A percentile compares a stretch with the other conserved stretches of the same genome.
Evolutionary conservation across 2,113 vertebrate species (phyloP).

Genomic region (Lepus americanus): DNA sequence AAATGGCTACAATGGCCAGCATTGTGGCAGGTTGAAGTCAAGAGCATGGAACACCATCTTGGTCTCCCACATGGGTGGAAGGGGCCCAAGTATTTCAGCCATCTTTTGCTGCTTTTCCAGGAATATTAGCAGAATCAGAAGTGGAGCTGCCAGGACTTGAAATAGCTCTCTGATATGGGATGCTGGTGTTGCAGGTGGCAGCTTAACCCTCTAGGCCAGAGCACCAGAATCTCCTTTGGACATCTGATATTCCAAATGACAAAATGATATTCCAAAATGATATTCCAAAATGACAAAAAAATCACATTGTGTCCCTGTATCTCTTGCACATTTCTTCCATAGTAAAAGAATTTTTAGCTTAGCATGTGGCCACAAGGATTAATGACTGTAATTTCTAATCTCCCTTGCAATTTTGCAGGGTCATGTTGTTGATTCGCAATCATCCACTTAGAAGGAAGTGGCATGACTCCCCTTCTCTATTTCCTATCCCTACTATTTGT

Average conservation of each 20-base stretch:
- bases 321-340: not conserved
- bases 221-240: no score
- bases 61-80: no score
- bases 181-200: no score
- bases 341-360: not conserved
- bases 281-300: not conserved
- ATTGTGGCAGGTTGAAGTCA: no score
- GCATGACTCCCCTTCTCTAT: not conserved
- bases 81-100: no score
- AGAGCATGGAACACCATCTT: no score
- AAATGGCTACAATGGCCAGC: no score
- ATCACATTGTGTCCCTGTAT: not conserved
- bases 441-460: not conserved
- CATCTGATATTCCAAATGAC: conserved; percentile 89
- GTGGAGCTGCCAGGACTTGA: no score
- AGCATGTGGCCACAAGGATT: not conserved
- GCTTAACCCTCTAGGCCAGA: no score
- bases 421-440: not conserved
- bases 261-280: conserved; percentile 86
- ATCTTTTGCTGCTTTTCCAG: no score
- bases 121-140: no score
- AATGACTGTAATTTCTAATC: not conserved
- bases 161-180: no score
- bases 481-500: not conserved
- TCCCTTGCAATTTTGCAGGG: not conserved